These are phyloP conservation scores for Callionymus lyra DNA, from an alignment of 2,113 vertebrate species.

Conservation along the genomic window DNA sequence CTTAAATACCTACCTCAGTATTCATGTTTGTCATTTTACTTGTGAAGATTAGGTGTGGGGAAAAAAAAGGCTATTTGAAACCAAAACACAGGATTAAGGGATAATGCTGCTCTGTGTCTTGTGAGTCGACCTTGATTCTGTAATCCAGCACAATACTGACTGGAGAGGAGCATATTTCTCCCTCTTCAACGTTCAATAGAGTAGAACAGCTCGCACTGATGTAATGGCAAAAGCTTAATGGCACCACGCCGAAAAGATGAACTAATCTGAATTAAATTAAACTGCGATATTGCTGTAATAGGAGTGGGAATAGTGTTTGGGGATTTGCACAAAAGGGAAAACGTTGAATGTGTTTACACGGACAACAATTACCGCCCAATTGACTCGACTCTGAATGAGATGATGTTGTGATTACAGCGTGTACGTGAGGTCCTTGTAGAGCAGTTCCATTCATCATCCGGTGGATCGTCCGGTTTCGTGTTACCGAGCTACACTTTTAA, in stretches of 20 bases:
- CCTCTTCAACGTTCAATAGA: conserved; percentile 52
- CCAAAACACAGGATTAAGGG: conserved; percentile 71
- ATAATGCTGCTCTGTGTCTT: conserved; percentile 67
- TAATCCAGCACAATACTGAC: conserved; percentile 63
- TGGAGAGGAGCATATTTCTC: conserved; percentile 57
- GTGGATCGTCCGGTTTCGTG: too few relatives aligned
- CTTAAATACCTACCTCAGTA: conserved; percentile 60
- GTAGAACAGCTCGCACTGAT: conserved; percentile 47
- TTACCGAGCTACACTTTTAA: too few relatives aligned
- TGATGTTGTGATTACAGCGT: too few relatives aligned
- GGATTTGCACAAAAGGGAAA: conserved; percentile 21
- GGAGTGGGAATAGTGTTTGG: conserved; percentile 22
- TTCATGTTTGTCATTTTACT: conserved; percentile 68
- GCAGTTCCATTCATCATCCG: too few relatives aligned
- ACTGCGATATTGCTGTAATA: conserved; percentile 23
- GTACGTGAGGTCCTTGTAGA: too few relatives aligned
- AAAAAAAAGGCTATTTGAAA: conserved; percentile 67
- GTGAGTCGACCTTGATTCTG: conserved; percentile 67
- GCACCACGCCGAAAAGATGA: conserved; percentile 28
- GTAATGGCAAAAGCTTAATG: conserved; percentile 50
- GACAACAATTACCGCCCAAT: too few relatives aligned
- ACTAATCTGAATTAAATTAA: conserved; percentile 43
- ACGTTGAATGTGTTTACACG: conserved; percentile 2
- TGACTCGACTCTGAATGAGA: too few relatives aligned
- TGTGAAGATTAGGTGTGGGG: conserved; percentile 57